Evolutionary conservation across 2,113 vertebrate genomes (phyloP).

Genomic region (Xenopus borealis): DNA sequence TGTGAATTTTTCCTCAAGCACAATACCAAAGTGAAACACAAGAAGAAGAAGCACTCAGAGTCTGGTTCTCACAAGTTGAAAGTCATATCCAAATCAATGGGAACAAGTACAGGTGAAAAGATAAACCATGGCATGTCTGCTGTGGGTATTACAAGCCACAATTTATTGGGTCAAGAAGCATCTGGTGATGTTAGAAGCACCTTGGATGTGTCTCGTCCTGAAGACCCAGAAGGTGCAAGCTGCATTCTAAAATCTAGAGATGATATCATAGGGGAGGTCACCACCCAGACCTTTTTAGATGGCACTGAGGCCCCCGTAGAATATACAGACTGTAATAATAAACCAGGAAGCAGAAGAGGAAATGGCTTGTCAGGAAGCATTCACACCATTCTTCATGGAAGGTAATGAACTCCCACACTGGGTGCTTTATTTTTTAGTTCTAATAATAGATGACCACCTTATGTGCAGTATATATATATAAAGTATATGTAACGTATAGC

Average conservation of each 20-base stretch:
- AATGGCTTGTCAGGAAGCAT: slow-evolving; percentile 68
- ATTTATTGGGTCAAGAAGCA: slow-evolving; percentile 66
- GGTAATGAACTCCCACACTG: slow-evolving; percentile 59
- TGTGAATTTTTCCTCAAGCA: slow-evolving; percentile 97
- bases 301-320: slow-evolving; percentile 55
- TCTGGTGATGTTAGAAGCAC: slow-evolving; percentile 71
- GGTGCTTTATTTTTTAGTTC: background rate
- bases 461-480: too few relatives aligned
- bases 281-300: slow-evolving; percentile 30
- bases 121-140: slow-evolving; percentile 67
- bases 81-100: slow-evolving; percentile 97
- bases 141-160: slow-evolving; percentile 67
- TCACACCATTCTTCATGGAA: slow-evolving; percentile 68
- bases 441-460: too few relatives aligned
- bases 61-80: slow-evolving; percentile 86
- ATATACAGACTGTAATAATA: slow-evolving; percentile 63
- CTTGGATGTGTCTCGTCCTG: slow-evolving; percentile 68
- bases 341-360: slow-evolving; percentile 62
- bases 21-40: slow-evolving; percentile 88
- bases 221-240: slow-evolving; percentile 58
- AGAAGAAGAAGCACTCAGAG: slow-evolving; percentile 85
- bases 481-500: too few relatives aligned
- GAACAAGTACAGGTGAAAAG: slow-evolving; percentile 80
- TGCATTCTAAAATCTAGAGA: slow-evolving; percentile 54
- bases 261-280: slow-evolving; percentile 50